Evolutionary conservation across 2,888 invertebrate species (phyloP), one percentile per base, ranked within the genome.

Genomic region (Antitype chi): DNA sequence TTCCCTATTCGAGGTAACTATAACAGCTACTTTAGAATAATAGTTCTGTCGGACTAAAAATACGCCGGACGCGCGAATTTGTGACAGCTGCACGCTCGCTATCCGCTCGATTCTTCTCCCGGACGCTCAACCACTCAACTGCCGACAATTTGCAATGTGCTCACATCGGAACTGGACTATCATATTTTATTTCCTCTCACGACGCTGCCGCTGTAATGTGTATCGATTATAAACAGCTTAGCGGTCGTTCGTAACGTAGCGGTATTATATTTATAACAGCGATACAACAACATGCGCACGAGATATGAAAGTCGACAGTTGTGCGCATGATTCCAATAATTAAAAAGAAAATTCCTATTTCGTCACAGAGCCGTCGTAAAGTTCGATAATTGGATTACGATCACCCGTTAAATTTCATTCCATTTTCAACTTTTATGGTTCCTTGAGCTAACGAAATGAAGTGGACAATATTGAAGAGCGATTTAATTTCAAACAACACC

Each of bases 1-100:
- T 98, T 98, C 95, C 98, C 98, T 52, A 98, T 98, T 87, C 97
- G 98, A 97, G 98, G 98, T 98, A 96, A 92, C 85, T 90, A 78
- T 74, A 70, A 79, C 77, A 73, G 67, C 72, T 74, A 70, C 78
- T 77, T 75, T 76, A 82, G 79, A 86, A 88, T 89, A 88, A 88
- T 85, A 84, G 87, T 77, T 85, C 17, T 78, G 78, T 75, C 49
- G 74, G 76, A 93, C 91, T 94, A 94, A 90, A 94, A 95, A 94
- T 94, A 94, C 83, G 82, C 76, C 88, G 86, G 82, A 82, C 85
- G 84, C 85, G 80, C 84, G 81, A 78, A 81, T 74, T 78, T 76
- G 87, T 90, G 91, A 90, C 92, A 92, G 92, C 91, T 90, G 89
- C 81, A 80, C 63, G 75, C 68, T 67, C 76, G 52, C 69, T 66